Evolutionary conservation across 2,113 vertebrate genomes (phyloP), one percentile per base, ranked within the genome.

Genomic region (Ciconia stormi): DNA sequence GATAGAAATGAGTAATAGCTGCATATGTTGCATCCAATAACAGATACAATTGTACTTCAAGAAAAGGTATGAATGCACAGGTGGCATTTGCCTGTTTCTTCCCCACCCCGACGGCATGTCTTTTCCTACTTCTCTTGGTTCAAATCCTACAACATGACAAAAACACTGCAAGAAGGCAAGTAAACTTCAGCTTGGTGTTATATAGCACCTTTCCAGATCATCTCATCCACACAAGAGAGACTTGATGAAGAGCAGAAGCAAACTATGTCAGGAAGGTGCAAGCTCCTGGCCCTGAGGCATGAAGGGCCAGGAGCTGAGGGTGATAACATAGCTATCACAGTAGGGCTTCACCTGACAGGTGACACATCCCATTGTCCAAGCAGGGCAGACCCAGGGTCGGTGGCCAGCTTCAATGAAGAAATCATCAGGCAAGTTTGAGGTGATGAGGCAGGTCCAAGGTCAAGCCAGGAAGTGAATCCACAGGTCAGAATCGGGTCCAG

Each of bases 181-280:
- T 21, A 93, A 93, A 47, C 81, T 90, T 95, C 85, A 95, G 29
- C 25, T 96, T 87, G 87, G 78, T 94, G 29, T 86, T 74, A n/a
- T 7, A 32, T 6, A 34, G 14, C 61, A 95, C 72, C 67, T 95
- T 94, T 49, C 66, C 89, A 72, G 83, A 62, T 87, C 52, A 61
- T 22, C 91, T 88, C 30, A 83, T 72, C 88, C n/a, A 72, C 87
- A 70, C 58, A 52, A 92, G 66, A 70, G 53, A 69, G 38, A 46
- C 65, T 69, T 89, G 55, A 80, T 42, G 55, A 82, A 4, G 2
- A 67, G 40, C 90, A 67, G 85, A 81, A 80, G 32, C 20, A 89
- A 30, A 69, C 67, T 30, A 4, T 16, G 6, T 25, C 59, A 40
- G 65, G 56, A 73, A 85, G 26, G 6, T 73, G 53, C 42, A 84